Evolutionary conservation across 2,888 invertebrate species (phyloP), one percentile per base, ranked within the genome.

Genomic region (Hypena proboscidalis): DNA sequence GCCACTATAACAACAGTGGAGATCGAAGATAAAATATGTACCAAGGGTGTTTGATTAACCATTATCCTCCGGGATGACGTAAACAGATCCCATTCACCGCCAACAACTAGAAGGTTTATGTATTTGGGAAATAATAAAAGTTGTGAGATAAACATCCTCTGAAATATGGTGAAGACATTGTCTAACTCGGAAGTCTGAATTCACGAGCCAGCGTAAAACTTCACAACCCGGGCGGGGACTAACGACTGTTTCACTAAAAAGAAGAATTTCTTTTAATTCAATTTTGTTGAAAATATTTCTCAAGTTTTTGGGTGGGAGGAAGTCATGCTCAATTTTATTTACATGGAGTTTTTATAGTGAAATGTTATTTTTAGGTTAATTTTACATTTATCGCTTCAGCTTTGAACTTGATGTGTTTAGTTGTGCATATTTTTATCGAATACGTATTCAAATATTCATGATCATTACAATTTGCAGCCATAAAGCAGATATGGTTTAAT

Each of bases 121-220:
- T 42, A 23, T 52, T 42, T 52, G 48, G 45, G 39, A 56, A 55
- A 64, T 59, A 59, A 58, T 60, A 58, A 67, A 72, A 75, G 57
- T 72, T 67, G 36, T 53, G 65, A 69, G 68, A 77, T 74, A 72
- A 75, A 75, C 71, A 71, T 67, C 59, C 63, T 43, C 34, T 70
- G 64, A 72, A 74, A 70, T 74, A 76, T 69, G 67, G 60, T 67
- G 67, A 67, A 75, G 71, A 77, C 72, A 73, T 72, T 70, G 75
- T 73, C 69, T 68, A 67, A 74, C 63, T 74, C 48, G 44, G 33
- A 67, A 67, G 66, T 66, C 67, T 63, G 63, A 62, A 70, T 64
- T 60, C 63, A 49, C 67, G 59, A 61, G 57, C 54, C 58, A 58
- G 54, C 66, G 64, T 54, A 61, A 70, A 79, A 80, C 67, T 78